Base-by-base conservation (phyloP, 2,888 invertebrate species). In the Drosophila percnosoma region DNA sequence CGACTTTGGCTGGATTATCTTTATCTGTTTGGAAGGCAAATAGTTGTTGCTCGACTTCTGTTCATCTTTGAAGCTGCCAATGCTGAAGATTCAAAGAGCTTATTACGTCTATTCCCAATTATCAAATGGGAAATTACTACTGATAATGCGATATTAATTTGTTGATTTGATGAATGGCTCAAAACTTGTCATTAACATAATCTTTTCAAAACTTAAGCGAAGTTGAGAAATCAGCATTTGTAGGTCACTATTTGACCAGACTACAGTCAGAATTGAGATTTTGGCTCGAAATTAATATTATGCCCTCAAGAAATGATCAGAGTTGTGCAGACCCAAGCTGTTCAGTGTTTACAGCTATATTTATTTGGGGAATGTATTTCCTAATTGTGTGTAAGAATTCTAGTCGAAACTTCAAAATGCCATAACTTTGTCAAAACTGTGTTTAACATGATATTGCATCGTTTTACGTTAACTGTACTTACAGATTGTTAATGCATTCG, bases 11-110 rank as follows among this genome's bases (percentile, higher is more conserved):
- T 40, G 57, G 54, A 42, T 18, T 61, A 51, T 55, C 21, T 60
- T 21, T 52, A n/a, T 24, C 42, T 21, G 51, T 53, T 61, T 58
- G 73, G 73, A 83, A 82, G 64, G 11, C 36, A 57, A 66, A 31
- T 21, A 54, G 31, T 34, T 53, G 27, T 33, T 38, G 31, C 29
- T 40, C n/a, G 33, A 52, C 29, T 40, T 33, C 48, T 67, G 48
- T 61, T 60, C 70, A 72, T 58, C 45, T 67, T 62, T 67, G 34
- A n/a, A 61, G 45, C 53, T 61, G 65, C 29, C 55, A 29, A 15
- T 45, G 11, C 42, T 42, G 40, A 45, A 38, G 45, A 33, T 13
- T 24, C 3, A 1, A 54, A 38, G 40, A 48, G 21, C 18, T 40
- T 38, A n/a, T 29, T 42, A 36, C 2, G 1, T 18, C 15, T 27